These are phyloP conservation scores for Solen grandis DNA, from an alignment of 1,140 invertebrate species.

Conservation along the genomic window DNA sequence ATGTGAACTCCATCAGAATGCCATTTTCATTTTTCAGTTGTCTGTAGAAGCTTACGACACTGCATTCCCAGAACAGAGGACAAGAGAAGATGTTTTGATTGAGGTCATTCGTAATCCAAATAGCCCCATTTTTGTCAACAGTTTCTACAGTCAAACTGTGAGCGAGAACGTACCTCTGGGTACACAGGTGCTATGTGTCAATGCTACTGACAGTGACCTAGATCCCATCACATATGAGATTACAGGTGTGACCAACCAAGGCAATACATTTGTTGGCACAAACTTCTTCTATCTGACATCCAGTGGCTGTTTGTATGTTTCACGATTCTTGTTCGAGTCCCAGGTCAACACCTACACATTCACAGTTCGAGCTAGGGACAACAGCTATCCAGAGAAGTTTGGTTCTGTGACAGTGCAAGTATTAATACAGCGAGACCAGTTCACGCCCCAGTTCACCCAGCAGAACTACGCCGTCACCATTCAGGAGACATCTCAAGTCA, in stretches of 20 bases:
- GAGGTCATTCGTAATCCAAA: slow-evolving; percentile 90
- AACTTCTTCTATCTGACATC: slow-evolving; percentile 63
- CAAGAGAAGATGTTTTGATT: slow-evolving; percentile 89
- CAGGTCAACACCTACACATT: slow-evolving; percentile 49
- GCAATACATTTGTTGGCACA: neutral
- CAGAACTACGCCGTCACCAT: slow-evolving; percentile 53
- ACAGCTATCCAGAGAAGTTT: slow-evolving; percentile 61
- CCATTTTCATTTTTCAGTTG: slow-evolving; percentile 78
- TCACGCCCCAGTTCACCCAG: slow-evolving; percentile 23
- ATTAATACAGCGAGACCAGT: slow-evolving; percentile 43
- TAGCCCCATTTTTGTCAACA: slow-evolving; percentile 84
- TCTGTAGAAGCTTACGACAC: slow-evolving; percentile 93
- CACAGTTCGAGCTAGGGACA: slow-evolving; percentile 51
- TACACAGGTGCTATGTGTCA: slow-evolving; percentile 56
- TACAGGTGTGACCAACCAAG: neutral
- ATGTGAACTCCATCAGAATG: no score
- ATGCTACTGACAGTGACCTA: slow-evolving; percentile 69
- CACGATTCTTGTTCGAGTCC: slow-evolving; percentile 49
- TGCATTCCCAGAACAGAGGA: slow-evolving; percentile 91
- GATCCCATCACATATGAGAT: slow-evolving; percentile 45
- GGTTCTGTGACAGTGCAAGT: slow-evolving; percentile 45
- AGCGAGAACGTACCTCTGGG: slow-evolving; percentile 59
- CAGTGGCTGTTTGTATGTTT: slow-evolving; percentile 60
- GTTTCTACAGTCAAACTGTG: slow-evolving; percentile 87
- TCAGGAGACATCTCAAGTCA: slow-evolving; percentile 43